Evolutionary conservation across 2,888 invertebrate species (phyloP), one percentile per base, ranked within the genome.

Genomic region (Mythimna ferrago): DNA sequence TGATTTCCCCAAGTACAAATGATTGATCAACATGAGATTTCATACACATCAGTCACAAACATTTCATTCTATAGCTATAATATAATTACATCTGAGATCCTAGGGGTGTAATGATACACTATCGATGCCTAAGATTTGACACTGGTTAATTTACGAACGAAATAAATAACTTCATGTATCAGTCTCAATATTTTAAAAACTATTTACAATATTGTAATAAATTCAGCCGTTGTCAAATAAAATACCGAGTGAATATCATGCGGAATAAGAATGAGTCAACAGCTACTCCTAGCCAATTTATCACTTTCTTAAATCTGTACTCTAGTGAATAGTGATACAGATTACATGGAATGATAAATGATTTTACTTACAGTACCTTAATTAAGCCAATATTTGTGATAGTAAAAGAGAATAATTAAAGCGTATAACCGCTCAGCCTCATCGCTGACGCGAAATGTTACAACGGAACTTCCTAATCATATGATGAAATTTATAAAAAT

Each of bases 111-210:
- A 89, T 88, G 87, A 89, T 88, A 90, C 88, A 87, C 90, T 90
- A 92, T 93, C 87, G 90, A 91, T 90, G 91, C 91, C 92, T 93
- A 92, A 93, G 89, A 93, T 94, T 95, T 95, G 95, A 95, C 94
- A 95, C 94, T 93, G 94, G 93, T 94, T 93, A 93, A 93, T 94
- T 94, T 93, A 94, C 89, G 93, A 94, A 95, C 91, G 88, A 94
- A 95, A 95, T 95, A 95, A 95, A 95, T 95, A 95, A 95, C 94
- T 93, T 95, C 94, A 94, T 90, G 91, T 95, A 95, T 96, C 96
- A 96, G 96, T 96, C 96, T 95, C 94, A 94, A 94, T 88, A 93
- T 94, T 94, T 94, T 94, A 93, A 94, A 93, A 92, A 93, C 92
- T 96, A 96, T 95, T 89, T 95, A 96, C 95, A 95, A 90, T 92